These are phyloP conservation scores for Nyctalus aviator DNA, from an alignment of 2,797 vertebrate genomes.

Conservation along the genomic window DNA sequence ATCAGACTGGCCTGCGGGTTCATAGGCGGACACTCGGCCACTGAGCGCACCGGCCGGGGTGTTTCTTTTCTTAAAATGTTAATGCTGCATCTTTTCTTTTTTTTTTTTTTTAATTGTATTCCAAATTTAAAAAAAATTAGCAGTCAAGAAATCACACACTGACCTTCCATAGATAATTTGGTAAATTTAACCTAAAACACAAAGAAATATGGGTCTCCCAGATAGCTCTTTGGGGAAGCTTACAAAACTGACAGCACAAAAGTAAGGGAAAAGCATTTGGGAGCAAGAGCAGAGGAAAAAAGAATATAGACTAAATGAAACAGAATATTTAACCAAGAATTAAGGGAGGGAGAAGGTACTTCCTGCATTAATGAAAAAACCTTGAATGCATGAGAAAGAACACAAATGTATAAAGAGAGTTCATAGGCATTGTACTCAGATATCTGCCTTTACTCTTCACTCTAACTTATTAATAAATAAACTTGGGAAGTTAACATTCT, in stretches of 20 bases:
- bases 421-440: not conserved
- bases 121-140: not conserved
- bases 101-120: too few species aligned
- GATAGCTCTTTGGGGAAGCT: not conserved
- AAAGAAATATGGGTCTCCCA: not conserved
- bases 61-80: not conserved
- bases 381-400: not conserved
- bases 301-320: not conserved
- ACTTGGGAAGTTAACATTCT: not conserved
- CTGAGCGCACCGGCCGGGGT: too few species aligned
- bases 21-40: too few species aligned
- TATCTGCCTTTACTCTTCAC: not conserved
- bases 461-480: not conserved
- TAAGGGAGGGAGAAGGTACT: not conserved
- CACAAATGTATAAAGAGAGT: not conserved
- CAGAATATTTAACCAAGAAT: conserved; percentile 1
- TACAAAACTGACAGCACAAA: not conserved
- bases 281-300: not conserved
- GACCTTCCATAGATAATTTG: not conserved
- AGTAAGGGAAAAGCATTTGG: not conserved
- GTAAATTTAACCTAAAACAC: not conserved
- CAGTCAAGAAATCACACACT: not conserved
- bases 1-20: too few species aligned
- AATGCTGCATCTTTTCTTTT: not conserved
- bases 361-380: not conserved